Evolutionary conservation across 2,113 vertebrate genomes (phyloP).

Genomic region (Rhinopithecus roxellana): DNA sequence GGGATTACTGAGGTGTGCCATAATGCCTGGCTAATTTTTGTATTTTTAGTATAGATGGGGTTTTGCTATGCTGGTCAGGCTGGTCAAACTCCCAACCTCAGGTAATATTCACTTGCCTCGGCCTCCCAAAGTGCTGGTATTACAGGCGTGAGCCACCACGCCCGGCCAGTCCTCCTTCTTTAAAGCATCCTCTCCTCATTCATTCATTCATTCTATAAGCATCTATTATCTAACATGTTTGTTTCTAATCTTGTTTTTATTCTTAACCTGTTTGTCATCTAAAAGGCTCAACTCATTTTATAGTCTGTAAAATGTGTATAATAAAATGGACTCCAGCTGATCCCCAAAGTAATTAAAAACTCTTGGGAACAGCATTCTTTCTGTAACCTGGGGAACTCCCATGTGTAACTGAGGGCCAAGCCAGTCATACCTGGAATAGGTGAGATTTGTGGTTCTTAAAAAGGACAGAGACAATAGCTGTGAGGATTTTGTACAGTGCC

Average conservation of each 20-base stretch:
- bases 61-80: no score
- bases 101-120: no score
- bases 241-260: conserved; percentile 22
- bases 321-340: background rate
- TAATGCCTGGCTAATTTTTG: no score
- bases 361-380: background rate
- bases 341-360: background rate
- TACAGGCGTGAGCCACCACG: fast-evolving
- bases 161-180: background rate
- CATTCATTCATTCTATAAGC: background rate
- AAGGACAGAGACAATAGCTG: background rate
- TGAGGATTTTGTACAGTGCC: background rate
- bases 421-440: background rate
- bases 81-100: no score
- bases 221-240: background rate
- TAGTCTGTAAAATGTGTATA: conserved; percentile 1
- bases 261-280: background rate
- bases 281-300: background rate
- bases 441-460: background rate
- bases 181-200: background rate
- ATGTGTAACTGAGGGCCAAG: background rate
- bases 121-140: no score
- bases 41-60: no score
- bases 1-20: no score
- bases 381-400: background rate